phyloP scores from a whole-genome alignment of 2,113 vertebrate genomes.

The Eidolon helvum region DNA sequence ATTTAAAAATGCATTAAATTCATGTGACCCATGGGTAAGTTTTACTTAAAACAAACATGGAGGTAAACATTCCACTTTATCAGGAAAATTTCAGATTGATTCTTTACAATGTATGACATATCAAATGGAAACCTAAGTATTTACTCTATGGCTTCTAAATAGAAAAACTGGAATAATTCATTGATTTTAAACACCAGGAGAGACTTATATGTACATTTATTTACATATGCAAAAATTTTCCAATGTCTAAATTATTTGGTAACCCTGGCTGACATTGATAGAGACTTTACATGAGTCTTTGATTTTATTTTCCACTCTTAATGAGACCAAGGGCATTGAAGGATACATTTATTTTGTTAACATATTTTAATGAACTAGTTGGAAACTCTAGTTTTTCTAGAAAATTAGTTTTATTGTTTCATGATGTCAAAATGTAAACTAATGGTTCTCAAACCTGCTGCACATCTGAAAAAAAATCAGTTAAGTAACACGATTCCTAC shows the following conservation, averaged over 20 bases:
- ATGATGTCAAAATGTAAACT: constrained; percentile 8
- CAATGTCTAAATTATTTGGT: constrained; percentile 19
- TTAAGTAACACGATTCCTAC: neutral
- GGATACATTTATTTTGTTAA: neutral
- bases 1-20: constrained; percentile 93
- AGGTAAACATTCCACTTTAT: neutral
- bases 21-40: constrained; percentile 94
- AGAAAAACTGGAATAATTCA: constrained; percentile 12
- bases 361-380: constrained; percentile 3
- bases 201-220: neutral
- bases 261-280: neutral
- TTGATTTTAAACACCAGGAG: neutral
- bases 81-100: constrained; percentile 30
- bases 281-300: neutral
- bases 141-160: constrained; percentile 20
- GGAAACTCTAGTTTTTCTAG: neutral
- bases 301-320: constrained; percentile 21
- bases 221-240: neutral
- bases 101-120: constrained; percentile 17
- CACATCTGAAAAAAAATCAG: neutral
- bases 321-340: constrained; percentile 18
- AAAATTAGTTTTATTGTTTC: constrained; percentile 4
- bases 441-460: neutral
- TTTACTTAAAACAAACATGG: neutral
- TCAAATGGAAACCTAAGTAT: constrained; percentile 18